A percentile compares a stretch with the other conserved stretches of the same genome.
phyloP scores from a whole-genome alignment of 1,140 invertebrate species.

The Ooceraea biroi region DNA sequence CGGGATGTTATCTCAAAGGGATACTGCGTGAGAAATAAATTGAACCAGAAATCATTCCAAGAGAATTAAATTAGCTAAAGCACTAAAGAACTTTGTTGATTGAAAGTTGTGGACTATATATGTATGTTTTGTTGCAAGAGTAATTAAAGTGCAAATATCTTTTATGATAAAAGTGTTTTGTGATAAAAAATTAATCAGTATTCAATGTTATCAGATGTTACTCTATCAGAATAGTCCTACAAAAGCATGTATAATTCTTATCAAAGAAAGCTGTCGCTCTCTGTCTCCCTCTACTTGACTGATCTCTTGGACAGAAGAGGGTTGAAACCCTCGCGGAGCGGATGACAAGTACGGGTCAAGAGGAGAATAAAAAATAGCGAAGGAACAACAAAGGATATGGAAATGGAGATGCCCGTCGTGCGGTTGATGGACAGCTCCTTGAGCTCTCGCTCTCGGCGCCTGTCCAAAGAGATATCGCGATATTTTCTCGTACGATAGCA shows the following conservation, averaged over 20 bases:
- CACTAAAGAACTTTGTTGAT: background rate
- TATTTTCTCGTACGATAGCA: slow-evolving; percentile 40
- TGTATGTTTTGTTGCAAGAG: background rate
- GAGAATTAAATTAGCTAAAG: slow-evolving; percentile 17
- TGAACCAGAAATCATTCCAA: background rate
- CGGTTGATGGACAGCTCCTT: slow-evolving; percentile 27
- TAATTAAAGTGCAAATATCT: background rate
- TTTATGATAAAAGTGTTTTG: background rate
- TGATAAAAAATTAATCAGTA: background rate
- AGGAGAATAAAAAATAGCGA: slow-evolving; percentile 39
- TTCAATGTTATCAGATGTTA: background rate
- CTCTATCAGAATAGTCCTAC: background rate
- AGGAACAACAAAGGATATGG: slow-evolving; percentile 41
- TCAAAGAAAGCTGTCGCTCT: background rate
- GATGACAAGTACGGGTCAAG: background rate
- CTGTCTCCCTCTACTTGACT: background rate
- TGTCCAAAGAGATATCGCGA: slow-evolving; percentile 17
- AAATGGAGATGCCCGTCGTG: slow-evolving; percentile 18
- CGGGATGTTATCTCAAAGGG: background rate
- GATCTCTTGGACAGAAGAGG: background rate
- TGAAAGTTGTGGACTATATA: background rate
- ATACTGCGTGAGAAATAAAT: slow-evolving; percentile 22
- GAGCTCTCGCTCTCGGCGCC: background rate
- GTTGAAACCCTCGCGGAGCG: background rate
- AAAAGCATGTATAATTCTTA: slow-evolving; percentile 12